Evolutionary conservation across 2,113 vertebrate genomes (phyloP).

Genomic region (Stomatorhinus ivindoensis): DNA sequence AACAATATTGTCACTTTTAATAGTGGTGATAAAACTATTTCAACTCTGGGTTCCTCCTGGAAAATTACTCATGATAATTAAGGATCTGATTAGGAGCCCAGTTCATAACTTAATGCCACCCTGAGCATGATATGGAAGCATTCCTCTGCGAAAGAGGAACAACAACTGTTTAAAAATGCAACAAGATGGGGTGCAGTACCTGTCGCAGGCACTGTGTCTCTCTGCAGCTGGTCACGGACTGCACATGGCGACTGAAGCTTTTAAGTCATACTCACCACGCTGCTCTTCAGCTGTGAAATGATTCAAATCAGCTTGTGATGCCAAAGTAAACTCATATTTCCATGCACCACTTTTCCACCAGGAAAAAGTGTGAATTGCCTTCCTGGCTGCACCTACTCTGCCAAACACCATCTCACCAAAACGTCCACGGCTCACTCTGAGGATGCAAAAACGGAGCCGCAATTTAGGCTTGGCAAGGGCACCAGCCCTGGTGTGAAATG

Average conservation of each 20-base stretch:
- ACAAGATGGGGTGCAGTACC: background rate
- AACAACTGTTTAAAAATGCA: background rate
- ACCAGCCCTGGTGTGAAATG: too few relatives aligned
- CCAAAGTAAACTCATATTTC: background rate
- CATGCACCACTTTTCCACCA: background rate
- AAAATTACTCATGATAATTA: background rate
- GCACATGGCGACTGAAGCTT: background rate
- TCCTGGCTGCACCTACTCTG: background rate
- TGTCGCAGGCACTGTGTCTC: background rate
- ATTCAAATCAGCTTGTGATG: background rate
- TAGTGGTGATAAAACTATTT: background rate
- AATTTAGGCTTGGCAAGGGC: too few relatives aligned
- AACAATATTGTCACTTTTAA: background rate
- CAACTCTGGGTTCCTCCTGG: background rate
- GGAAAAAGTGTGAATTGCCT: conserved; percentile 16
- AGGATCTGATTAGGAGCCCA: background rate
- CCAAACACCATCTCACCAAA: background rate
- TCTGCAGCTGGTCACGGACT: background rate
- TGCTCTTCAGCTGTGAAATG: background rate
- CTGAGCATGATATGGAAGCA: background rate
- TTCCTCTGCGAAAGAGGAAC: background rate
- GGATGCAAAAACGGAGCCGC: too few relatives aligned
- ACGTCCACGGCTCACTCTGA: background rate
- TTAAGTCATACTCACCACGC: background rate
- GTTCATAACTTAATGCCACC: background rate